Evolutionary conservation across 2,888 invertebrate species (phyloP).

Genomic region (Hypomecis punctinalis): DNA sequence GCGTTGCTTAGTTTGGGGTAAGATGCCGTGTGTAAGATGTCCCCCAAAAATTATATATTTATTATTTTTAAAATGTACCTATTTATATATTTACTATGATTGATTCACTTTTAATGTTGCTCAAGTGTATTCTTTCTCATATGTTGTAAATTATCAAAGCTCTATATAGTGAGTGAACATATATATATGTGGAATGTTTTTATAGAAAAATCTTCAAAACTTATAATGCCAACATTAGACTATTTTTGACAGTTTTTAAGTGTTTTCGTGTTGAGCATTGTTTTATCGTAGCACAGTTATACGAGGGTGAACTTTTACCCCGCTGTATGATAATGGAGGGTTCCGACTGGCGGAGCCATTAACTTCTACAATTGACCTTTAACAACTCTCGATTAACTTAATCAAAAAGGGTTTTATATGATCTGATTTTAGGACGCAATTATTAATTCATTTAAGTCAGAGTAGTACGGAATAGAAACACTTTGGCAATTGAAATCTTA

Average conservation of each 20-base stretch:
- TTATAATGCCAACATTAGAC: neutral
- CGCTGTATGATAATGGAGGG: slow-evolving; percentile 4
- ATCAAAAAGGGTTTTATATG: neutral
- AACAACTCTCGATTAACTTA: slow-evolving; percentile 2
- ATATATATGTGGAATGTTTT: neutral
- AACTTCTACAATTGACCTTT: slow-evolving; percentile 6
- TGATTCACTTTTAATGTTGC: no score
- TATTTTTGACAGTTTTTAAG: neutral
- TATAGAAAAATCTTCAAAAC: neutral
- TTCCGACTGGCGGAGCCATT: slow-evolving; percentile 1
- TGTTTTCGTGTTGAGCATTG: neutral
- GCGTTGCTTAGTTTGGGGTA: no score
- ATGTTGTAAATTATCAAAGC: no score
- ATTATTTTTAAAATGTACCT: no score
- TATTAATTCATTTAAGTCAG: neutral
- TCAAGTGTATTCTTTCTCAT: no score
- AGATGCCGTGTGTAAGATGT: no score
- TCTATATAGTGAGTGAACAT: no score
- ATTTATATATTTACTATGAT: no score
- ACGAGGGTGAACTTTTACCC: slow-evolving; percentile 9
- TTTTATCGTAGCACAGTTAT: slow-evolving; percentile 7
- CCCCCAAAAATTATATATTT: no score
- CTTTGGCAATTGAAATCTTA: no score
- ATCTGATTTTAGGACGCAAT: neutral
- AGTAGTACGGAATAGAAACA: no score